Evolutionary conservation across 2,113 vertebrate genomes (phyloP), one percentile per base, ranked within the genome.

Genomic region (Amazona guildingii): DNA sequence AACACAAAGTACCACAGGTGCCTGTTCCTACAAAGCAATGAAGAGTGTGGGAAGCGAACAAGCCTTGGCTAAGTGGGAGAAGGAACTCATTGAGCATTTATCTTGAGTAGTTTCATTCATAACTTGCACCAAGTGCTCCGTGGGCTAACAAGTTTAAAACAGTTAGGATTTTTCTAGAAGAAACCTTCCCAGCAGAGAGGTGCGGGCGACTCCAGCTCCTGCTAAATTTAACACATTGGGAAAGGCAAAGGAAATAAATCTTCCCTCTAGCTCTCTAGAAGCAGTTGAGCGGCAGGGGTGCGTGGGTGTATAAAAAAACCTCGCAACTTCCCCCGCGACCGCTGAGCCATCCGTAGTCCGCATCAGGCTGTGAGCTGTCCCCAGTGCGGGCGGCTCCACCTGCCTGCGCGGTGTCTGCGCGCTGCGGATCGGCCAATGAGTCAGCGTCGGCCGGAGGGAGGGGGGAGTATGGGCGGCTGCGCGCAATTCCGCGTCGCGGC

Each of bases 101-200:
- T 48, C 48, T 48, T 48, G 43, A 43, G 43, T 43, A 7, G 5
- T 43, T 81, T 73, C 61, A 67, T 79, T 81, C 61, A 31, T 41
- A 63, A 78, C 69, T 79, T 33, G 81, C 72, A 46, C 37, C 11
- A 64, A 80, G 49, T 1, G 46, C 73, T 88, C 86, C 2, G 5
- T 18, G 74, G 52, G 51, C 27, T 64, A 46, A 39, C 33, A 62
- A 94, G 19, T 83, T 84, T 28, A 69, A 73, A 82, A 21, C 54
- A 41, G 57, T 54, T 54, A 19, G 41, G 94, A 96, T 94, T 93
- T 74, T 96, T 95, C 95, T 62, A 80, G 95, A 96, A 97, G 75
- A 39, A 39, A 39, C 54, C 68, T 91, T 68, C 63, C 57, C 59
- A 59, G 63, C 8, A 49, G 75, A 54, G 54, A 29, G 67, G 74